Base-by-base conservation (phyloP, 2,113 vertebrate genomes). In the Megaleporinus macrocephalus region DNA sequence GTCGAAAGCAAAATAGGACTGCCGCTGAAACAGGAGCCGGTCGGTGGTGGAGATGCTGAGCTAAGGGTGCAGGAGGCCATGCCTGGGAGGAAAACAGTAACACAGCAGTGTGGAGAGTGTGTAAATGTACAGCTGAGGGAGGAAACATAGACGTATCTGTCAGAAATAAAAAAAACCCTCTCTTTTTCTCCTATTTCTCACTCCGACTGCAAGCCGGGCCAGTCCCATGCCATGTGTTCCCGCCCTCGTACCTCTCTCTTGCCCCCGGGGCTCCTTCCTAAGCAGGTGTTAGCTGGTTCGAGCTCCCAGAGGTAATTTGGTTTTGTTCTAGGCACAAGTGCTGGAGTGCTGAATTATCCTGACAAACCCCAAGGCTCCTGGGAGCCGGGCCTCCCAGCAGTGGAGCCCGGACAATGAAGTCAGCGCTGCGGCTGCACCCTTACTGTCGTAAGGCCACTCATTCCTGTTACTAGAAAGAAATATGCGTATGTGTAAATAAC, bases 261-360 rank as follows among this genome's bases (percentile, higher is more conserved):
- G 85, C 89, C 87, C 71, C 78, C 57, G 83, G 87, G 84, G 84
- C 73, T 84, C 36, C 84, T 80, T 86, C 81, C 86, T 92, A 88
- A 91, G 90, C 92, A 93, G 92, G 88, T 93, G 92, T 91, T 91
- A 85, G 90, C 90, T 88, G 85, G 87, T 90, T 91, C 91, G 85
- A 90, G 77, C 83, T 91, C 90, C 90, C 90, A 16, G 78, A 87
- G 89, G 91, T 88, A 89, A 81, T 86, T 86, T 78, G 79, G 84
- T 88, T 93, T 91, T 92, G 89, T 92, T 93, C 89, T 83, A 86
- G 76, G 85, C n/a, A 75, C 87, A 82, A 87, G 81, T 83, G 84
- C 89, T 57, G 51, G 72, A 86, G 90, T 88, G 83, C 88, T 89
- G 92, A 92, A 92, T 92, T 92, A 90, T 90, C 90, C 87, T 89